Base-by-base conservation (phyloP, 2,888 invertebrate genomes). In the Melinaea marsaeus region DNA sequence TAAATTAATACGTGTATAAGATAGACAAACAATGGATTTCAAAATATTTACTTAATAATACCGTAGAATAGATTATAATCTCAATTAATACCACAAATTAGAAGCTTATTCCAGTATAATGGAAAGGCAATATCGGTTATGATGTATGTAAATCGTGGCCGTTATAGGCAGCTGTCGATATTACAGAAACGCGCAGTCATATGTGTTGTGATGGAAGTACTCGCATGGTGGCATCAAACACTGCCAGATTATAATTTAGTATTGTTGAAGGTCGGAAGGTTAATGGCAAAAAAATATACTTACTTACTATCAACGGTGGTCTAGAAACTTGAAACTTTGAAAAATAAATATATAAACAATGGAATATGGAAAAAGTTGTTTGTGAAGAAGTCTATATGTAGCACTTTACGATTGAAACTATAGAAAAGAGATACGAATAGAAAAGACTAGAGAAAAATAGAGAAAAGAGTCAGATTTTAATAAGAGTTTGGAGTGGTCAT, bases 91-190 rank as follows among this genome's bases (percentile, higher is more conserved):
- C 32, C 32, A 9, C 51, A 51, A 51, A 51, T 32, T 51, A 54
- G 42, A 57, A 57, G 60, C 60, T 46, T 35, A 60, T 55, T 45
- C 60, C 57, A 32, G 57, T 60, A 58, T 62, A 64, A 61, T 64
- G 54, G 13, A 42, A 33, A 51, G 34, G 46, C 60, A 58, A 64
- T 64, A 64, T 42, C 60, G 47, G 55, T 55, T 55, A 60, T 34
- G 35, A 46, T 47, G 35, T 46, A 54, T 57, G 55, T 74, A 72
- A 72, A 72, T 69, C 70, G 68, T 71, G 65, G 71, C 67, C 71
- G 74, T 71, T 73, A 70, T 71, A 72, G 72, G 66, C 74, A 75
- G 73, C 72, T 75, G 74, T 65, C 69, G 64, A 65, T 69, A 75
- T 74, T 69, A 69, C 70, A 56, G 63, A 62, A 69, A 66, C 65